These are phyloP conservation scores for Delia radicum DNA, from an alignment of 1,140 invertebrate species.

Conservation along the genomic window DNA sequence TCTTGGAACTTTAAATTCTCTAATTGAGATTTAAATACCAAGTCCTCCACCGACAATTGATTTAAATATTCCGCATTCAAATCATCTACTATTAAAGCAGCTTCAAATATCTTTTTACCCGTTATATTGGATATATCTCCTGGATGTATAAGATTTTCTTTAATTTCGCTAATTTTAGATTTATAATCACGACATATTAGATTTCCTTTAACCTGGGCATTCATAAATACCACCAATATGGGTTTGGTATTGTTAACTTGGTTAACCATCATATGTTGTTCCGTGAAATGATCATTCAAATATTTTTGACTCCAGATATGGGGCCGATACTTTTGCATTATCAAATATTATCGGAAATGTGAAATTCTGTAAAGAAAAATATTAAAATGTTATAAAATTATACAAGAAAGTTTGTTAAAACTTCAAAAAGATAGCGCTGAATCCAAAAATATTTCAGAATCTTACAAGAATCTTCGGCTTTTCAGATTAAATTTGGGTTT, in stretches of 20 bases:
- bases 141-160: slow-evolving; percentile 36
- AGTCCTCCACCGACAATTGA: slow-evolving; percentile 27
- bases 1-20: slow-evolving; percentile 26
- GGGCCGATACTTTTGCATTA: slow-evolving; percentile 34
- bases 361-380: slow-evolving; percentile 33
- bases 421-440: too few relatives aligned
- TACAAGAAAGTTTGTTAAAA: too few relatives aligned
- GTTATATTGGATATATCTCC: slow-evolving; percentile 37
- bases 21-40: slow-evolving; percentile 29
- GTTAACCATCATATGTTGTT: slow-evolving; percentile 36
- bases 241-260: background rate
- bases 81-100: slow-evolving; percentile 29
- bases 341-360: slow-evolving; percentile 31
- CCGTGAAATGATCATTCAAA: slow-evolving; percentile 35
- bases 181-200: slow-evolving; percentile 35
- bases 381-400: background rate
- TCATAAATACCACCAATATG: slow-evolving; percentile 41
- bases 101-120: slow-evolving; percentile 39
- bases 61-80: slow-evolving; percentile 32
- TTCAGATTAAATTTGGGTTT: too few relatives aligned
- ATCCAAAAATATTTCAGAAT: too few relatives aligned
- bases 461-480: too few relatives aligned
- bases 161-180: slow-evolving; percentile 33
- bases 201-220: slow-evolving; percentile 35
- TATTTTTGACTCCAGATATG: slow-evolving; percentile 26